These are phyloP conservation scores for Hirudinaria manillensis DNA, from an alignment of 2,888 invertebrate species.

Conservation along the genomic window DNA sequence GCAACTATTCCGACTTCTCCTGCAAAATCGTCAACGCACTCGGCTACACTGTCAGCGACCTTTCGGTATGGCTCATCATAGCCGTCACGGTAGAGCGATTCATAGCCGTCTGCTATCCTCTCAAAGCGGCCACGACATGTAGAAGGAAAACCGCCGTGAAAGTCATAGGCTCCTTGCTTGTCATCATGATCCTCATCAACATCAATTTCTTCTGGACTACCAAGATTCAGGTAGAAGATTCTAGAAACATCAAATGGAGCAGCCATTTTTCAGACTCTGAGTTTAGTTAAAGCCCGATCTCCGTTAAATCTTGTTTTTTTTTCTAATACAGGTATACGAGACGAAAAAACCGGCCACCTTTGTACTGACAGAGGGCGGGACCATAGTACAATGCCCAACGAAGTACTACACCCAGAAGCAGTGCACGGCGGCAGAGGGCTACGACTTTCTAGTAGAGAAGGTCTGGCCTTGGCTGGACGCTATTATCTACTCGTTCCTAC, in stretches of 20 bases:
- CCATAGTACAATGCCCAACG: neutral
- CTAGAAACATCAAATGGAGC: neutral
- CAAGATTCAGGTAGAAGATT: conserved; percentile 15
- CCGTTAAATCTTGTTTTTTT: neutral
- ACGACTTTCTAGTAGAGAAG: conserved; percentile 41
- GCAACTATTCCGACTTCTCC: conserved; percentile 43
- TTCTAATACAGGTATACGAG: neutral
- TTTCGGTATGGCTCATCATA: conserved; percentile 43
- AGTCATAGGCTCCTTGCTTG: conserved; percentile 39
- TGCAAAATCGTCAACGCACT: conserved; percentile 47
- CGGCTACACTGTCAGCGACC: conserved; percentile 47
- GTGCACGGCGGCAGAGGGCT: conserved; percentile 38
- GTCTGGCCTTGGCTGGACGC: conserved; percentile 51
- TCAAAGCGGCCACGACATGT: conserved; percentile 47
- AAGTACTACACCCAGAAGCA: conserved; percentile 19
- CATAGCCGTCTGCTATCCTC: conserved; percentile 47
- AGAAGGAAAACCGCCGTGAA: conserved; percentile 45
- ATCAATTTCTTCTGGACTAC: conserved; percentile 50
- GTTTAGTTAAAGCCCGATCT: neutral
- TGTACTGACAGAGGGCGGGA: neutral
- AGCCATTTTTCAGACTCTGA: neutral
- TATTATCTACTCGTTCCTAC: conserved; percentile 48
- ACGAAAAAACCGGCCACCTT: neutral
- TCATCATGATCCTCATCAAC: conserved; percentile 45
- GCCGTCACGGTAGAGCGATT: conserved; percentile 41